Evolutionary conservation across 2,113 vertebrate species (phyloP).

Genomic region (Gyps fulvus): DNA sequence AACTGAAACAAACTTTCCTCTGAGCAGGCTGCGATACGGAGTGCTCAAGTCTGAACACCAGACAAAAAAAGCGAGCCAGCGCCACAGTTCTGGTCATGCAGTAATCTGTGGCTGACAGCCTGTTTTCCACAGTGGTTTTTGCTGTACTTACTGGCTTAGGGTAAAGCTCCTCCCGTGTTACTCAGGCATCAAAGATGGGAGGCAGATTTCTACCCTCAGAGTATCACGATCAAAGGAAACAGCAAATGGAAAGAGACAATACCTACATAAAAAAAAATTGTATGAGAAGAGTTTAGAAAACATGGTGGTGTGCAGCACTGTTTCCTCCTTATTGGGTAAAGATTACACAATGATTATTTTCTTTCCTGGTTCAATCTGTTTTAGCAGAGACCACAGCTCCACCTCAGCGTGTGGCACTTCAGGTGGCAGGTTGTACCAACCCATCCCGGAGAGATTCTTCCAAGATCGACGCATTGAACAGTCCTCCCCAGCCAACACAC

Average conservation of each 20-base stretch:
- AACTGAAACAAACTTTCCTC: background rate
- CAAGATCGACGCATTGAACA: background rate
- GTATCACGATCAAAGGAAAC: background rate
- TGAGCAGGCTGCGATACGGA: background rate
- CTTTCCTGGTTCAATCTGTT: background rate
- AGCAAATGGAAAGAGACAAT: background rate
- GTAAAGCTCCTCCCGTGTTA: background rate
- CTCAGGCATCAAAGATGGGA: background rate
- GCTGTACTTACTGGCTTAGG: background rate
- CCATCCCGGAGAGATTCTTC: background rate
- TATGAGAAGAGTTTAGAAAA: background rate
- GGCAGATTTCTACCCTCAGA: background rate
- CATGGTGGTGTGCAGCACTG: background rate
- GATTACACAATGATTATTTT: background rate
- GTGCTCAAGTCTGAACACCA: background rate
- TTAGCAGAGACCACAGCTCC: background rate
- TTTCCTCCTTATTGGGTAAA: background rate
- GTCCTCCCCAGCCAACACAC: background rate
- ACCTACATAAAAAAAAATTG: background rate
- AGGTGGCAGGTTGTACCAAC: background rate
- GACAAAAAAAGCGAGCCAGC: background rate
- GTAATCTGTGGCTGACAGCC: background rate
- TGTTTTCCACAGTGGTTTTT: background rate
- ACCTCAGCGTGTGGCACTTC: rapidly evolving
- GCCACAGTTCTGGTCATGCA: background rate